phyloP scores from a whole-genome alignment of 2,888 invertebrate species.

The Rutpela maculata region DNA sequence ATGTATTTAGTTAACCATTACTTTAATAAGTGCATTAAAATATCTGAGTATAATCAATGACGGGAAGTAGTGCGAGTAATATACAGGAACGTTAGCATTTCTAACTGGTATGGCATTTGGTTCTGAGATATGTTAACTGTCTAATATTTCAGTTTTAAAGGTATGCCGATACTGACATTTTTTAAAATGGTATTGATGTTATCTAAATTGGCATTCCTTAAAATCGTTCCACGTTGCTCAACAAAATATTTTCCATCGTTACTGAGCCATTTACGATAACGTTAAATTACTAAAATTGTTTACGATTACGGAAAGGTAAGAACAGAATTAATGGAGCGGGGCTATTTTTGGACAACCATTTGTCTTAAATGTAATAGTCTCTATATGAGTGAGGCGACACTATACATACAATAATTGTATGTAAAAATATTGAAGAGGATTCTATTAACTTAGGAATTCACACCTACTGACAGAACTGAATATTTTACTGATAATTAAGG shows the following conservation, averaged over 20 bases:
- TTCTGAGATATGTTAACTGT: conserved; percentile 8
- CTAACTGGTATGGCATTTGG: conserved; percentile 10
- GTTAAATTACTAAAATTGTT: background rate
- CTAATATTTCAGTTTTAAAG: background rate
- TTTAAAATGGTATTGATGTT: conserved; percentile 3
- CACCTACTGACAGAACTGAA: too few species aligned
- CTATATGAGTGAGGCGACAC: too few species aligned
- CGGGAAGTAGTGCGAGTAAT: conserved; percentile 8
- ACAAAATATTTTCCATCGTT: background rate
- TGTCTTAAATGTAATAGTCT: too few species aligned
- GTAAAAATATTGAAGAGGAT: too few species aligned
- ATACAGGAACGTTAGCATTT: background rate
- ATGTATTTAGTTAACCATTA: background rate
- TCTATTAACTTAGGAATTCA: too few species aligned
- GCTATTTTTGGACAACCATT: too few species aligned
- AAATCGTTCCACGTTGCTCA: conserved; percentile 6
- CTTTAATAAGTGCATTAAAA: conserved; percentile 25
- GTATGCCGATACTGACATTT: conserved; percentile 16
- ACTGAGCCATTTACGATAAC: background rate
- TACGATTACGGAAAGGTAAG: background rate
- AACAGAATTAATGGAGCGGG: too few species aligned
- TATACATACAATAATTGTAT: too few species aligned
- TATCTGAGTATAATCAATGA: conserved; percentile 2
- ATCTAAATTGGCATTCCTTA: conserved; percentile 26
- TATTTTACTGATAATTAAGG: too few species aligned